phyloP scores from a whole-genome alignment of 2,797 vertebrate species.

The Sciaenops ocellatus region DNA sequence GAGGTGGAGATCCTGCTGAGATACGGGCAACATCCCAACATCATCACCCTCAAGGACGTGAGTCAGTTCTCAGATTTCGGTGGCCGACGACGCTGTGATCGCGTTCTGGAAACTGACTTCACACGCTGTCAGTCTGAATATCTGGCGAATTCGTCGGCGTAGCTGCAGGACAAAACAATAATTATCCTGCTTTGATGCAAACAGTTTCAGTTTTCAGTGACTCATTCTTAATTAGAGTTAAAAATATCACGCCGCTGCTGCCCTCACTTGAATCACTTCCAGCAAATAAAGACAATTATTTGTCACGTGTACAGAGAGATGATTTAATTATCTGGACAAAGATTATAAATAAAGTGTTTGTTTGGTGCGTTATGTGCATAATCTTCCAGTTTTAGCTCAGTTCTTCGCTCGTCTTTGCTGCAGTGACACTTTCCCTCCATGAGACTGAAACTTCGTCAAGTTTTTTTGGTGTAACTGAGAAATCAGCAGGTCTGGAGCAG shows the following conservation, averaged over 20 bases:
- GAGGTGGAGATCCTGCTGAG: slow-evolving; percentile 98
- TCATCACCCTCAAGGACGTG: slow-evolving; percentile 98
- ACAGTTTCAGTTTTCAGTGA: slow-evolving; percentile 23
- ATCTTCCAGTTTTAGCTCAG: not conserved
- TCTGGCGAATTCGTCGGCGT: not conserved
- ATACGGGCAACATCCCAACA: slow-evolving; percentile 97
- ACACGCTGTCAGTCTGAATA: not conserved
- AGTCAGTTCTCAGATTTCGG: slow-evolving; percentile 72
- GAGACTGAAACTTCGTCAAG: no score
- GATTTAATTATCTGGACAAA: not conserved
- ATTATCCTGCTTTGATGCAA: not conserved
- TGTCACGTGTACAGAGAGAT: not conserved
- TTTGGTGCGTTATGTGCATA: not conserved
- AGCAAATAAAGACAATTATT: not conserved
- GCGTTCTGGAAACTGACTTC: no score
- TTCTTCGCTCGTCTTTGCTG: not conserved
- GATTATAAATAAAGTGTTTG: not conserved
- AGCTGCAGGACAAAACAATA: not conserved
- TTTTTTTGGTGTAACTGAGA: no score
- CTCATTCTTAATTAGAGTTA: slow-evolving; percentile 49
- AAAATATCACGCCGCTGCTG: slow-evolving; percentile 25
- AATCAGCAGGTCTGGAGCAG: not conserved
- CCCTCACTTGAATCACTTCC: slow-evolving; percentile 6
- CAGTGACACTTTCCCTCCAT: not conserved
- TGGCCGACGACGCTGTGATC: no score